A percentile compares a stretch with the other conserved stretches of the same genome.
Conservation (phyloP, 2,113 vertebrate genomes). For the Anarrhichthys ocellatus region DNA sequence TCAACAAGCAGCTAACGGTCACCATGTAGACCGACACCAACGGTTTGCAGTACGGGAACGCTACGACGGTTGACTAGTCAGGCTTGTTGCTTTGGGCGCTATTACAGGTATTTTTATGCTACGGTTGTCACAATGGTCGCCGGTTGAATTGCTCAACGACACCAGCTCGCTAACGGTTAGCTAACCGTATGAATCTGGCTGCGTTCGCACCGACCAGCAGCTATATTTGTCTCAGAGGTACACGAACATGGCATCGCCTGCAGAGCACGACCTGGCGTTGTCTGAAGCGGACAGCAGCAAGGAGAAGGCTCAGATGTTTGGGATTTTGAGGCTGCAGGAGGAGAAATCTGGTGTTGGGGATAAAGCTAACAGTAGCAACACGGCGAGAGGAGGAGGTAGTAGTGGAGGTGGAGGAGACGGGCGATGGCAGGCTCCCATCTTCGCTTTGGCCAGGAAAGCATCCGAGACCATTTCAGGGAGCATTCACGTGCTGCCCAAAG, state of each 20-base stretch:
- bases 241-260: constrained; percentile 82
- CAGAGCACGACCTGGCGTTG: constrained; percentile 84
- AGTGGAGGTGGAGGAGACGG: constrained; percentile 73
- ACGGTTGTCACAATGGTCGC: constrained; percentile 51
- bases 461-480: constrained; percentile 86
- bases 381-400: constrained; percentile 56
- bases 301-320: constrained; percentile 83
- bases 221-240: not conserved
- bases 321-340: constrained; percentile 84
- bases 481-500: constrained; percentile 86
- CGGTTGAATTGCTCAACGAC: constrained; percentile 42
- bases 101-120: constrained; percentile 32
- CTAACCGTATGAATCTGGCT: constrained; percentile 31
- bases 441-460: constrained; percentile 86
- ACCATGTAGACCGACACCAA: constrained; percentile 57
- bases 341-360: constrained; percentile 75
- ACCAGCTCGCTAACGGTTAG: constrained; percentile 36
- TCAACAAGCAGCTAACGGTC: not conserved
- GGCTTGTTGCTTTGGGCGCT: constrained; percentile 38
- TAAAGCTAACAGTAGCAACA: constrained; percentile 63
- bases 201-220: not conserved
- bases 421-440: constrained; percentile 87
- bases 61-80: not conserved
- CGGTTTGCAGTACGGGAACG: constrained; percentile 10
- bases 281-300: constrained; percentile 80